Base-by-base conservation (phyloP, 2,888 invertebrate species). In the Calliopum simillimum region DNA sequence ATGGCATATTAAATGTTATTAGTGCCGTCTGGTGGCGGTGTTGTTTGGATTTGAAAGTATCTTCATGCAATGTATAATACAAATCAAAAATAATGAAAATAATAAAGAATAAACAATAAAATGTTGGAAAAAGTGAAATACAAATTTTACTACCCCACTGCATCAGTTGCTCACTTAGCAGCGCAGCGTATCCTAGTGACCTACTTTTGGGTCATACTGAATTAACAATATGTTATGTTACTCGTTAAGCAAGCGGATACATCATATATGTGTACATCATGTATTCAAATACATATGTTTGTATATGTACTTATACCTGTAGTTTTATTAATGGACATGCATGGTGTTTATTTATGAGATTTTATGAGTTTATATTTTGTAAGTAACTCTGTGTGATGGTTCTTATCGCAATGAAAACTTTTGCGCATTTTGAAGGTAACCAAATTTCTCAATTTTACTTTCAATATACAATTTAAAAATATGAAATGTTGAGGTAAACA, bases 321-420 rank as follows among this genome's bases (percentile, higher is more conserved):
- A 66, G 53, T 56, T 33, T 69, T 72, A 70, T 72, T 72, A 68
- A 64, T 55, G 72, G 70, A 59, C 68, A 72, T 70, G 70, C 68
- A 72, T 59, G 67, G 19, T 25, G 33, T 21, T 23, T 11, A 23
- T 55, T 23, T 55, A 21, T 2, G 25, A 25, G 14, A 33, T n/a
- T 12, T 19, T 41, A 43, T 8, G 44, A 13, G 33, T 33, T 8
- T 33, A 8, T 6, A 33, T 6, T n/a, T 16, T 19, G 16, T 8
- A 23, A n/a, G 43, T 53, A 59, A 41, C 13, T 69, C 58, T 59
- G n/a, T n/a, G n/a, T 16, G 4, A 19, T 47, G 47, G 8, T 68
- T 49, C 25, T 49, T 66, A 69, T 66, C 69, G 61, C 66, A 44
- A 64, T 58, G 67, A 62, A 58, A 59, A 71, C 49, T 71, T 66